Base-by-base conservation (phyloP, 1,140 invertebrate genomes). In the Sminthurinus signatus region DNA sequence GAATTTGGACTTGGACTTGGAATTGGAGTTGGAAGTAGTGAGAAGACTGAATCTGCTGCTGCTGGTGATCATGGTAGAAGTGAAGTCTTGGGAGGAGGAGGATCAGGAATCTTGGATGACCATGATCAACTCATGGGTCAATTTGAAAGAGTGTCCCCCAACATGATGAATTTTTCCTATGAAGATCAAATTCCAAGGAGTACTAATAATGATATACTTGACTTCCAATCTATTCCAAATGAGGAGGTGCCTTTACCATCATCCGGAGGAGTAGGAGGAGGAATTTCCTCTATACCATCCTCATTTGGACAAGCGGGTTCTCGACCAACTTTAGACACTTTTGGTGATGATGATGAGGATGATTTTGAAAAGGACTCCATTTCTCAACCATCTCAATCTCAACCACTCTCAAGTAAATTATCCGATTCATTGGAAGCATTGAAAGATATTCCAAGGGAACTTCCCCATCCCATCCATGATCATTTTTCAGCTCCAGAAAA, bases 391-490 rank as follows among this genome's bases (percentile, higher is more conserved):
- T 31, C 50, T 1, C 29, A 39, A 21, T 62, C 67, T 5, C 67
- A 62, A 21, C 62, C 62, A 14, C 42, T 68, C 19, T 62, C 67
- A 14, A 68, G 60, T 44, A 62, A 68, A 42, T 51, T 62, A 28
- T 64, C 51, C 31, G 67, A 68, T 52, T 23, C 56, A 28, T 60
- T 48, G 43, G 54, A 56, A 19, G 54, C 54, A n/a, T 56, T 56
- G 54, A 56, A 56, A 42, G 54, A 56, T 56, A 56, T 55, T 55
- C 51, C 62, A 15, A 10, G 36, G 21, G 64, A 66, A 31, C 25
- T 62, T 2, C 68, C 68, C n/a, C 67, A 61, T 2, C 58, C 67
- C 27, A 46, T 69, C 48, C 67, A 57, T 44, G 58, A 64, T 43
- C 67, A 69, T 46, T 59, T 58, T 32, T 44, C 46, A 15, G 46